Conservation (phyloP, 2,888 invertebrate genomes). For the Chouioia cunea region DNA sequence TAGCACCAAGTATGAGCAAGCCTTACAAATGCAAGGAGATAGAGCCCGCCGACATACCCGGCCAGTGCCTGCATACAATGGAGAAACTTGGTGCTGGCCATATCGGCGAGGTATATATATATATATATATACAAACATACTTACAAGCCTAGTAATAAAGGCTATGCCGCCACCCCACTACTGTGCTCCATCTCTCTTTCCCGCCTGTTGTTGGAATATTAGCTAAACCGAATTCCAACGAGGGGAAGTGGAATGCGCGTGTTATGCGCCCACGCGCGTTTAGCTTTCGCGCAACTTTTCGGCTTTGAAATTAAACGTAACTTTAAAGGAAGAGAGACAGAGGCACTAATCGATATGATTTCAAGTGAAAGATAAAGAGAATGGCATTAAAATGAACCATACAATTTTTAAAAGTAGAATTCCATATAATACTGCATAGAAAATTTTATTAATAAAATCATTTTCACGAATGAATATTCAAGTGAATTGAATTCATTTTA, state of each 20-base stretch:
- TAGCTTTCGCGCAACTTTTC: conserved; percentile 8
- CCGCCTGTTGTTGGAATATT: too few relatives aligned
- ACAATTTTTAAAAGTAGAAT: too few relatives aligned
- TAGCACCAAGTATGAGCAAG: conserved; percentile 74
- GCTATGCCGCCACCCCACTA: not conserved
- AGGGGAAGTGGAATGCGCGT: not conserved
- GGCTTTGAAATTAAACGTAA: conserved; percentile 26
- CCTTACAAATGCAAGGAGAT: conserved; percentile 73
- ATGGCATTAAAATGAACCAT: too few relatives aligned
- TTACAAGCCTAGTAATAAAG: conserved; percentile 13
- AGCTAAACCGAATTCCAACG: not conserved
- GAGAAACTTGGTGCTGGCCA: conserved; percentile 73
- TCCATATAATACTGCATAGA: too few relatives aligned
- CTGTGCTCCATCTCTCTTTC: not conserved
- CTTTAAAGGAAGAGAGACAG: not conserved
- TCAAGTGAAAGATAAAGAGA: not conserved
- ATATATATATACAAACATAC: not conserved
- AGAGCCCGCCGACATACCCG: conserved; percentile 72
- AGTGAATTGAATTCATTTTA: too few relatives aligned
- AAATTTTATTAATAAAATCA: too few relatives aligned
- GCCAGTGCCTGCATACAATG: conserved; percentile 71
- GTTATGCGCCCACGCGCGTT: not conserved
- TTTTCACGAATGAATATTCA: too few relatives aligned
- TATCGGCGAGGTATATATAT: conserved; percentile 71
- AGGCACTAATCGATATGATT: conserved; percentile 30